Percentiles rank a stretch among this genome's conserved stretches.
These are phyloP conservation scores for Polydrusus cervinus DNA, from an alignment of 2,888 invertebrate species.

Conservation along the genomic window DNA sequence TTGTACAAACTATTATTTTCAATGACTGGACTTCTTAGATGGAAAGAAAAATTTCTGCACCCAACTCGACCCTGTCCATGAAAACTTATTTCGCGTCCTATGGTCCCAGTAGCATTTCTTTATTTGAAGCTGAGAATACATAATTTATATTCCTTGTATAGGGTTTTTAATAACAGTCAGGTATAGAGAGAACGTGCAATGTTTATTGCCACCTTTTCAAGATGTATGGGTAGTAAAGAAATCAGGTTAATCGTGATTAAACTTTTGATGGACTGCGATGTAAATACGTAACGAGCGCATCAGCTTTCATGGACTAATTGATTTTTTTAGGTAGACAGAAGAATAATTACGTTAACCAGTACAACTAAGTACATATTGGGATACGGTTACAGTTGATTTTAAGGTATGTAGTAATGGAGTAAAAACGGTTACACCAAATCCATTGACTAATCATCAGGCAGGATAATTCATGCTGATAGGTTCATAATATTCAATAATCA, in stretches of 20 bases:
- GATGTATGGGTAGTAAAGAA: conserved; percentile 36
- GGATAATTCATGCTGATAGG: too few relatives aligned
- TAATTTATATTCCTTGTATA: conserved; percentile 53
- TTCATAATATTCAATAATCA: too few relatives aligned
- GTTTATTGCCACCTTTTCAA: conserved; percentile 47
- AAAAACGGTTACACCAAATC: too few relatives aligned
- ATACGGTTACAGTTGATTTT: too few relatives aligned
- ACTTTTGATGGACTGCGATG: conserved; percentile 18
- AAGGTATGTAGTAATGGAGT: too few relatives aligned
- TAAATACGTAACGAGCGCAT: not conserved
- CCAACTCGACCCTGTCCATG: conserved; percentile 1
- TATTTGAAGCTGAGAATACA: conserved; percentile 42
- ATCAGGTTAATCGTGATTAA: conserved; percentile 46
- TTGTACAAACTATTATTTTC: too few relatives aligned
- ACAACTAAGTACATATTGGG: not conserved
- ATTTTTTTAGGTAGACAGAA: not conserved
- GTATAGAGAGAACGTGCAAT: conserved; percentile 46
- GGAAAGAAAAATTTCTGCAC: too few relatives aligned
- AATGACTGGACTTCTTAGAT: not conserved
- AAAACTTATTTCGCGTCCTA: conserved; percentile 36
- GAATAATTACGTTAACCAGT: not conserved
- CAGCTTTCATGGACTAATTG: conserved; percentile 11
- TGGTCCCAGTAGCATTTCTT: conserved; percentile 50
- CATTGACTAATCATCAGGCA: too few relatives aligned
- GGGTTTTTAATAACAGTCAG: conserved; percentile 49